phyloP scores from a whole-genome alignment of 2,888 invertebrate species.

The Drosophila koepferae region DNA sequence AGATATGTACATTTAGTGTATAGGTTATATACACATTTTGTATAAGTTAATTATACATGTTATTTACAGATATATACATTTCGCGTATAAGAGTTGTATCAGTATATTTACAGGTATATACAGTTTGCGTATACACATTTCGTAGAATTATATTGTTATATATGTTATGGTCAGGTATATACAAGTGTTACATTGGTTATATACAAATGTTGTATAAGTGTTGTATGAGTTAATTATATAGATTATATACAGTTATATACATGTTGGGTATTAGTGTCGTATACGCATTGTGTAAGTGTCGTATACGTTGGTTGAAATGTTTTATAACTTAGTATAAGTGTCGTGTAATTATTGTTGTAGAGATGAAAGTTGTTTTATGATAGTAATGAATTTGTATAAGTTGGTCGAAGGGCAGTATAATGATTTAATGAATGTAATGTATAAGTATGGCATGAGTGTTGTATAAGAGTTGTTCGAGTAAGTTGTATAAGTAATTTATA shows the following conservation, averaged over 20 bases:
- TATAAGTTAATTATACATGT: neutral
- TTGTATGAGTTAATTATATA: neutral
- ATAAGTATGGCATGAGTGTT: neutral
- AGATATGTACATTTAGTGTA: neutral
- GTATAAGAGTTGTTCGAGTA: neutral
- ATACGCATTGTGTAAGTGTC: neutral
- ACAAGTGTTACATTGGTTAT: neutral
- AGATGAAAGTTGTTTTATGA: too few relatives aligned
- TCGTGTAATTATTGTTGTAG: neutral
- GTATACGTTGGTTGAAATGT: too few relatives aligned
- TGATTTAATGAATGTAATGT: too few relatives aligned
- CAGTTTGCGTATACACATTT: too few relatives aligned
- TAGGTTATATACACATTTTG: neutral
- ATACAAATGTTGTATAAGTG: neutral
- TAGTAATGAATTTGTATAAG: too few relatives aligned
- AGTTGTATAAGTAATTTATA: neutral
- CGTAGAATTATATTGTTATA: too few relatives aligned
- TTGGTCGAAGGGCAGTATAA: too few relatives aligned
- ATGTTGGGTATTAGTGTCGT: neutral
- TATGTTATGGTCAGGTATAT: neutral
- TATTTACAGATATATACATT: too few relatives aligned
- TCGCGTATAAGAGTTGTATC: neutral
- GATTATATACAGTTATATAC: neutral
- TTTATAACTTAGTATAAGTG: too few relatives aligned
- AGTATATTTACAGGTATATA: neutral